These are phyloP conservation scores for Tiliacea aurago DNA, from an alignment of 2,888 invertebrate species.

Conservation along the genomic window DNA sequence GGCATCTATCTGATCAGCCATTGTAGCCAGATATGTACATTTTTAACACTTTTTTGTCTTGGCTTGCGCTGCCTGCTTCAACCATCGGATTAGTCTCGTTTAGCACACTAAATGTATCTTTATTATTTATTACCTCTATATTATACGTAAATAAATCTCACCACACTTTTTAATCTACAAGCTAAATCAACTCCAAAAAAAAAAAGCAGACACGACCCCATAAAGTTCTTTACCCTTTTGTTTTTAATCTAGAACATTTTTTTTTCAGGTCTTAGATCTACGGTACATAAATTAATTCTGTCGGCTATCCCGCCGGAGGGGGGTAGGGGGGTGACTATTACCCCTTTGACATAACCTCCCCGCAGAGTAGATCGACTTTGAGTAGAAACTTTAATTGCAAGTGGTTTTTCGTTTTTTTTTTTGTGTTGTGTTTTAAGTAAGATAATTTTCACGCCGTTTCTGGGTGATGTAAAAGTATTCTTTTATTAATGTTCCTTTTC, in stretches of 20 bases:
- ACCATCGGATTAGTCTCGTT: background rate
- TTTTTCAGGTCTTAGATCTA: constrained; percentile 58
- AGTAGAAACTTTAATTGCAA: constrained; percentile 62
- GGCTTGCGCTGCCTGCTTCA: background rate
- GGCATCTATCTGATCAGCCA: background rate
- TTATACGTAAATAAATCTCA: background rate
- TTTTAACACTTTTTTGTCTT: background rate
- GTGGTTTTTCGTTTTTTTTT: constrained; percentile 13
- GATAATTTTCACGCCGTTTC: constrained; percentile 21
- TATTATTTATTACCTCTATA: background rate
- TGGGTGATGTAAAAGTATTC: background rate
- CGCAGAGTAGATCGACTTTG: constrained; percentile 51
- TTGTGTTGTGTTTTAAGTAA: constrained; percentile 28
- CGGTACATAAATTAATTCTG: constrained; percentile 69
- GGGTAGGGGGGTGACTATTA: constrained; percentile 56
- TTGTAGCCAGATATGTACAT: background rate
- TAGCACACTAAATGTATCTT: background rate
- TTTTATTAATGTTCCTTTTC: background rate
- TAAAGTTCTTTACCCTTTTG: constrained; percentile 13
- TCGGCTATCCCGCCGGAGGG: constrained; percentile 62
- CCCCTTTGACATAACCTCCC: constrained; percentile 68
- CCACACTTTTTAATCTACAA: constrained; percentile 2
- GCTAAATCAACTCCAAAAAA: background rate
- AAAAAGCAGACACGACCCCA: background rate
- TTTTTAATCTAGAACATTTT: constrained; percentile 48